These are phyloP conservation scores for Neotoma lepida DNA, from an alignment of 2,113 vertebrate species.

Conservation along the genomic window DNA sequence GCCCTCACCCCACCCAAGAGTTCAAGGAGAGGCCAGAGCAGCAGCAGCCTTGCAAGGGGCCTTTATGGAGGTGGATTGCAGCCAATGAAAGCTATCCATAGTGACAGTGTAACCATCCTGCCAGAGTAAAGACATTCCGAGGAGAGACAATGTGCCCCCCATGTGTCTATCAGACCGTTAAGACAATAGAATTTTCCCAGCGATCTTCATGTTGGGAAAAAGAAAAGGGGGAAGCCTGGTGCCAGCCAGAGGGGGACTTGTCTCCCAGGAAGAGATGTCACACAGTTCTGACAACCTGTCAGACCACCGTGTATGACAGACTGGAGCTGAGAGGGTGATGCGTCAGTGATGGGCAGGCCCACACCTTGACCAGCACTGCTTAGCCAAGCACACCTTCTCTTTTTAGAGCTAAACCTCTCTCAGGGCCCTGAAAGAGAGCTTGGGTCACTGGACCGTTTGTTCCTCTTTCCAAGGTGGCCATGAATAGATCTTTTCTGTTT, in stretches of 20 bases:
- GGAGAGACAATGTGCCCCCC: not conserved
- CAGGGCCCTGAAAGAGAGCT: too few relatives aligned
- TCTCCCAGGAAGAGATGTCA: not conserved
- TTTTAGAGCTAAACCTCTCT: not conserved
- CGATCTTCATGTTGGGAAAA: not conserved
- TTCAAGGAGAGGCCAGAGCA: conserved; percentile 38
- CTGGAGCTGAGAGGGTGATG: not conserved
- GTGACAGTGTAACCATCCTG: not conserved
- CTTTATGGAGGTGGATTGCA: not conserved
- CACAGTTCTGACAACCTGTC: not conserved
- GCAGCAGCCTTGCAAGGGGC: not conserved
- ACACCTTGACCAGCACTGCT: not conserved
- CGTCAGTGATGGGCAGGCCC: not conserved
- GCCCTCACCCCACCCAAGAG: not conserved
- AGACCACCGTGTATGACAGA: not conserved
- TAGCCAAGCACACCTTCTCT: not conserved
- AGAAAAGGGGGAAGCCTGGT: not conserved
- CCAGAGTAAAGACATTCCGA: not conserved
- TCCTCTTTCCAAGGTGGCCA: not conserved
- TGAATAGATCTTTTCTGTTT: not conserved
- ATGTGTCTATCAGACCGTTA: not conserved
- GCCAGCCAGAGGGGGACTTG: not conserved
- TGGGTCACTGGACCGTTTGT: not conserved
- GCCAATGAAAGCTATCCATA: not conserved
- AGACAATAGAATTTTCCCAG: not conserved